These are phyloP conservation scores for Chelon labrosus DNA, from an alignment of 2,797 vertebrate species.

Conservation along the genomic window DNA sequence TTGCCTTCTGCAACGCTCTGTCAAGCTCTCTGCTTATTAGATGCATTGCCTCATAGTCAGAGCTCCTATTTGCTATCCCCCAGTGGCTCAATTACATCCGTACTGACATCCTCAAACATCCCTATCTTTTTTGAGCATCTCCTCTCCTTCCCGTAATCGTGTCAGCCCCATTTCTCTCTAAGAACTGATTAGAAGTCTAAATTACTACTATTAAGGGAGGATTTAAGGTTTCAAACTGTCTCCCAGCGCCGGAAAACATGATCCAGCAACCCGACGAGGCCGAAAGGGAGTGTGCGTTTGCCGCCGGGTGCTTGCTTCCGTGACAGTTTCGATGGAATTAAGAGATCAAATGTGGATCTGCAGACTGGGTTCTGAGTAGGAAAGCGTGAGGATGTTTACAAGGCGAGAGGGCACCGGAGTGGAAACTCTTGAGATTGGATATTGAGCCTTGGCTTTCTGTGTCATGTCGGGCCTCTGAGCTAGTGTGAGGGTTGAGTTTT, in stretches of 20 bases:
- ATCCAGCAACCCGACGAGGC: conserved; percentile 19
- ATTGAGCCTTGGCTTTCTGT: conserved; percentile 40
- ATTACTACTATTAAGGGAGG: conserved; percentile 69
- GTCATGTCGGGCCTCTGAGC: conserved; percentile 1
- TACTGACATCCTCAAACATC: conserved; percentile 59
- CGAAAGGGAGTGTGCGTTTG: background rate
- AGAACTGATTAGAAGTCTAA: conserved; percentile 66
- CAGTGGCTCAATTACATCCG: conserved; percentile 71
- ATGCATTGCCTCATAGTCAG: conserved; percentile 43
- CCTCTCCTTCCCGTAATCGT: conserved; percentile 39
- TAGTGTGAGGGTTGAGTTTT: background rate
- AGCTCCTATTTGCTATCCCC: conserved; percentile 63
- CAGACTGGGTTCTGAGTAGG: conserved; percentile 37
- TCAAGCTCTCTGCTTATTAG: conserved; percentile 50
- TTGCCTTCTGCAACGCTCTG: conserved; percentile 48
- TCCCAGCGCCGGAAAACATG: conserved; percentile 14
- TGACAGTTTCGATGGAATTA: conserved; percentile 46
- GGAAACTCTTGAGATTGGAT: conserved; percentile 55
- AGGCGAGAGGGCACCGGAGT: conserved; percentile 36
- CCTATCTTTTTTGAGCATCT: conserved; percentile 39
- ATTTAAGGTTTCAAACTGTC: conserved; percentile 52
- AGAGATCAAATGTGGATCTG: conserved; percentile 51
- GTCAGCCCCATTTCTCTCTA: conserved; percentile 53
- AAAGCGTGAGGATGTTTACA: conserved; percentile 58
- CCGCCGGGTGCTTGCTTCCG: conserved; percentile 17